These are phyloP conservation scores for Micropterix aruncella DNA, from an alignment of 2,888 invertebrate genomes.

Conservation along the genomic window DNA sequence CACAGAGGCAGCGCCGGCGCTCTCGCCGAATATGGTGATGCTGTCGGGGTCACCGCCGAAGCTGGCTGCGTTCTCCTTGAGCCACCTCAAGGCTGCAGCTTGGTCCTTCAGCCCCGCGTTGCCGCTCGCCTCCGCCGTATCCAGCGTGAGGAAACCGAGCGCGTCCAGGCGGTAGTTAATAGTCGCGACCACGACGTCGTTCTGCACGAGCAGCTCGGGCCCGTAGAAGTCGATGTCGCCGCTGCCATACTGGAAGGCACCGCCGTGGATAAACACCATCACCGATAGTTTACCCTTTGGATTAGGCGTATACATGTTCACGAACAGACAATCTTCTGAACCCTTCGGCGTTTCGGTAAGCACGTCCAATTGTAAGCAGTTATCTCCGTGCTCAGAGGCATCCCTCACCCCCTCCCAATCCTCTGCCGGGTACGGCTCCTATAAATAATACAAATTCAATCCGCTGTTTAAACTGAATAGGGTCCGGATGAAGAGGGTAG, in stretches of 20 bases:
- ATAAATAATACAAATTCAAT: too few species aligned
- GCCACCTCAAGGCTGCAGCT: constrained; percentile 28
- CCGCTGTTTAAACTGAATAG: too few species aligned
- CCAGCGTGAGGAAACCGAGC: constrained; percentile 27
- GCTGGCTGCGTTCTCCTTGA: constrained; percentile 24
- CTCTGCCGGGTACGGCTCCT: too few species aligned
- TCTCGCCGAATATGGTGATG: constrained; percentile 30
- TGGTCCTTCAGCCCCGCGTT: constrained; percentile 32
- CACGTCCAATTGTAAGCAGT: too few species aligned
- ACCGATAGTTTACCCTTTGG: constrained; percentile 26
- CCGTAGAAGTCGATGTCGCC: constrained; percentile 25
- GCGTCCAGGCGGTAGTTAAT: constrained; percentile 29
- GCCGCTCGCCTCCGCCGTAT: constrained; percentile 18
- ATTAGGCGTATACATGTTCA: constrained; percentile 27
- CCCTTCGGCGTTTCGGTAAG: too few species aligned
- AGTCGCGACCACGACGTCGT: constrained; percentile 23
- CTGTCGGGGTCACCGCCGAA: too few species aligned
- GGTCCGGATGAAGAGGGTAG: too few species aligned
- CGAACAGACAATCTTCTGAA: constrained; percentile 25
- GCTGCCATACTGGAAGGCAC: constrained; percentile 29
- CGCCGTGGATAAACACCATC: constrained; percentile 29
- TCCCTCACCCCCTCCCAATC: too few species aligned
- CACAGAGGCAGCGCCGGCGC: constrained; percentile 27
- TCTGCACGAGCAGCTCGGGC: constrained; percentile 27
- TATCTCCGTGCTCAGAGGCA: too few species aligned